Evolutionary conservation across 2,797 vertebrate genomes (phyloP), one percentile per base, ranked within the genome.

Genomic region (Scleropages formosus): DNA sequence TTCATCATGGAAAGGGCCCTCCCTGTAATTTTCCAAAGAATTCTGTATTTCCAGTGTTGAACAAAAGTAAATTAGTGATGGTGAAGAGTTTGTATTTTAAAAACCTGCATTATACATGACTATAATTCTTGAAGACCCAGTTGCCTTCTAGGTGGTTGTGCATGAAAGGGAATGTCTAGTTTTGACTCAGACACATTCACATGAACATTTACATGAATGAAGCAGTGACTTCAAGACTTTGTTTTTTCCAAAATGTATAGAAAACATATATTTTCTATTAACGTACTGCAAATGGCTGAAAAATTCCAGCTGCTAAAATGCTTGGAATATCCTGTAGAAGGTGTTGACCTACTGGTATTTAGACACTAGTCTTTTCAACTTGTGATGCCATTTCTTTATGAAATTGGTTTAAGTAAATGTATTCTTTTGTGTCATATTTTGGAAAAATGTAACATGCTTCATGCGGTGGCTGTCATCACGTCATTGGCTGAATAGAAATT

Each of bases 1-100:
- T n/a, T n/a, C n/a, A n/a, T n/a, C n/a, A n/a, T n/a, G n/a, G n/a
- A 90, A 91, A 89, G 87, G 85, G 85, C 79, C 72, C 85, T 82
- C 85, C 82, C 83, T 88, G 88, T 87, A 87, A 1, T 26, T 39
- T 65, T 75, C 75, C 60, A 83, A 87, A 86, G 88, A n/a, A n/a
- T n/a, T n/a, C n/a, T n/a, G n/a, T n/a, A n/a, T n/a, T n/a, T 89
- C 88, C 84, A 88, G 76, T 80, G 70, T 70, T 51, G 47, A 24
- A 26, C n/a, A 70, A 47, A 22, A 16, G 49, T 58, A 56, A 70
- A 58, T 70, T 24, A 53, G 49, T 58, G 46, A 69, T 26, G 46
- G 22, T 26, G 11, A 56, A 56, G 2, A 1, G 24, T 53, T 56
- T 15, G 51, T 20, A 8, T 20, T 67, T 68, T 70, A 27, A 70